These are phyloP conservation scores for Stictocephala bisonia DNA, from an alignment of 2,888 invertebrate species.

Conservation along the genomic window DNA sequence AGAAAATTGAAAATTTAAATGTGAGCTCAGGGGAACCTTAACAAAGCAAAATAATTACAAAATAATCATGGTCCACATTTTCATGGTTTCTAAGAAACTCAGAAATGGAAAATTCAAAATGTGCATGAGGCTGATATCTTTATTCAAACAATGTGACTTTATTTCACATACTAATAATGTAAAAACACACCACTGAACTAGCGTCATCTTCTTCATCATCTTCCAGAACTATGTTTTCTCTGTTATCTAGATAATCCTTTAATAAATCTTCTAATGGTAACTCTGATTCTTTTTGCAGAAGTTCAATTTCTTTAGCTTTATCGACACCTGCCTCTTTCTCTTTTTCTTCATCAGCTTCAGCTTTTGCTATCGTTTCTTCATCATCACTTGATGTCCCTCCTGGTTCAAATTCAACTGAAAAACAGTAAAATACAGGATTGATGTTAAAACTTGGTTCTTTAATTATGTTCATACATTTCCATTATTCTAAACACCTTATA, in stretches of 20 bases:
- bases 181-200: slow-evolving; percentile 32
- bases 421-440: slow-evolving; percentile 44
- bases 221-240: slow-evolving; percentile 49
- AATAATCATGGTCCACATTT: too few relatives aligned
- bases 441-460: too few relatives aligned
- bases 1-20: too few relatives aligned
- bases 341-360: slow-evolving; percentile 70
- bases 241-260: slow-evolving; percentile 61
- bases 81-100: too few relatives aligned
- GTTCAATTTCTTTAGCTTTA: slow-evolving; percentile 81
- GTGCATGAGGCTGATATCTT: too few relatives aligned
- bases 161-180: too few relatives aligned
- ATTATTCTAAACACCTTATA: too few relatives aligned
- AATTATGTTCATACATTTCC: too few relatives aligned
- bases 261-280: slow-evolving; percentile 90
- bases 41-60: too few relatives aligned
- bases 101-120: too few relatives aligned
- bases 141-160: too few relatives aligned
- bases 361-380: slow-evolving; percentile 93
- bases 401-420: slow-evolving; percentile 85
- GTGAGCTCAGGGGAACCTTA: too few relatives aligned
- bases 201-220: slow-evolving; percentile 4
- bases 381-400: slow-evolving; percentile 84
- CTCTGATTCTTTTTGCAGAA: slow-evolving; percentile 88
- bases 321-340: slow-evolving; percentile 67